phyloP scores from a whole-genome alignment of 2,797 vertebrate genomes.

The Threskiornis aethiopicus region DNA sequence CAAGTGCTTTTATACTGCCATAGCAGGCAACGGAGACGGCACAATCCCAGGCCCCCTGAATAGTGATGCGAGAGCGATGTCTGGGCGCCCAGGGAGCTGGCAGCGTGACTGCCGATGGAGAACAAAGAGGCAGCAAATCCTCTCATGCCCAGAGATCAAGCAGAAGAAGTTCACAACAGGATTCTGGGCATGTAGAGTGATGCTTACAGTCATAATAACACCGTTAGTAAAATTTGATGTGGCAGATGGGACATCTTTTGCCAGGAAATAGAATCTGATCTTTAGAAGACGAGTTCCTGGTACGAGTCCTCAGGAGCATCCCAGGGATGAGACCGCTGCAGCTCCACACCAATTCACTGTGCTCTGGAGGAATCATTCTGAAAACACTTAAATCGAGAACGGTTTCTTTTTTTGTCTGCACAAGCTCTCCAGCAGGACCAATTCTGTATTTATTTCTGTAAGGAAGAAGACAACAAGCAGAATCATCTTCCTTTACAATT shows the following conservation, averaged over 20 bases:
- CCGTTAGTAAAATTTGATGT: not conserved
- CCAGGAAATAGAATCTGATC: not conserved
- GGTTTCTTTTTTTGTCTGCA: not conserved
- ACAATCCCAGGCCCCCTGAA: not conserved
- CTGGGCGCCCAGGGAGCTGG: not conserved
- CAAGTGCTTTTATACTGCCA: not conserved
- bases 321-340: fast-evolving
- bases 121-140: not conserved
- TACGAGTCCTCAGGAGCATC: not conserved
- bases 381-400: not conserved
- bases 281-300: not conserved
- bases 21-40: not conserved
- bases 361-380: not conserved
- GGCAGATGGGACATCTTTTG: not conserved
- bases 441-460: not conserved
- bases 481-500: not conserved
- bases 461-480: not conserved
- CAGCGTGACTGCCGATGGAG: not conserved
- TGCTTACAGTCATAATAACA: not conserved
- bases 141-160: not conserved
- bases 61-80: fast-evolving
- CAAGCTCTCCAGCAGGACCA: not conserved
- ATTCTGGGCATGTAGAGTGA: not conserved
- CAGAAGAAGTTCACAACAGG: not conserved
- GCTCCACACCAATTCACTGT: fast-evolving